Conservation (phyloP, 2,888 invertebrate genomes). For the Leptothorax acervorum region DNA sequence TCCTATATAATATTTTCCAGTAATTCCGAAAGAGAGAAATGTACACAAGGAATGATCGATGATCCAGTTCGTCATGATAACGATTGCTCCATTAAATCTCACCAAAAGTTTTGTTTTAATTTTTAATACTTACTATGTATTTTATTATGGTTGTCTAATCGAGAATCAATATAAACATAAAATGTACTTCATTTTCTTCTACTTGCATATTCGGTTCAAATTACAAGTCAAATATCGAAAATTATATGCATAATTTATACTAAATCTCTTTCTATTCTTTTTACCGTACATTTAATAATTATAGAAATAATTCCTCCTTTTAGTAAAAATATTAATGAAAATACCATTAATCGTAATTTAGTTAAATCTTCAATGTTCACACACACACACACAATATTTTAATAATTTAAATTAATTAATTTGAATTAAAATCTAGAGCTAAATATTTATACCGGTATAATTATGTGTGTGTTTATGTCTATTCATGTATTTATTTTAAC, state of each 20-base stretch:
- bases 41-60: background rate
- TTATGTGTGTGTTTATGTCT: background rate
- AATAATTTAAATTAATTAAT: background rate
- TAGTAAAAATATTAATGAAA: background rate
- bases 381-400: background rate
- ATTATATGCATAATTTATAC: background rate
- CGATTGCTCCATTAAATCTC: background rate
- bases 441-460: background rate
- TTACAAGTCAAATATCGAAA: constrained; percentile 12
- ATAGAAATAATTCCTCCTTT: background rate
- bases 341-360: background rate
- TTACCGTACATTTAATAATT: background rate
- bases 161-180: background rate
- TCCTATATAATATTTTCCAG: constrained; percentile 3
- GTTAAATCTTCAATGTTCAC: background rate
- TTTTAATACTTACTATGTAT: background rate
- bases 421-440: background rate
- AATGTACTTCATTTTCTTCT: background rate
- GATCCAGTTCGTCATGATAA: background rate
- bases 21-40: background rate
- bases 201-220: background rate
- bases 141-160: background rate
- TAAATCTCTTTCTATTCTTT: background rate
- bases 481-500: background rate
- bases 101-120: background rate